Evolutionary conservation across 2,797 vertebrate species (phyloP), one percentile per base, ranked within the genome.

Genomic region (Poecilia gillii): DNA sequence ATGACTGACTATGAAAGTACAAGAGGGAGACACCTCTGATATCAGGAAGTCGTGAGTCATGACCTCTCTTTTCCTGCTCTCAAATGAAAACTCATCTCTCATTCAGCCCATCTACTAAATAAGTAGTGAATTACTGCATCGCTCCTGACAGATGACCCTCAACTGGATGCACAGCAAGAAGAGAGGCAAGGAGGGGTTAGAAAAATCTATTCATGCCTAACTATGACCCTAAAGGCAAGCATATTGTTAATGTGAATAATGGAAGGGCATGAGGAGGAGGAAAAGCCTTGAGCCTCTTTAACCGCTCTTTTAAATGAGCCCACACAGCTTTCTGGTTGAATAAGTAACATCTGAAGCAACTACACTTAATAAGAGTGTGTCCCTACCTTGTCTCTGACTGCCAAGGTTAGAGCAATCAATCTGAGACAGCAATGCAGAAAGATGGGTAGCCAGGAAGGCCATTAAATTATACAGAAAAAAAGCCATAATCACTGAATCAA

Each of bases 321-420:
- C 70, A 74, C 76, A 77, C 74, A 72, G 76, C 39, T 72, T 80
- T 82, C 72, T 80, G 72, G 81, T 86, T 81, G 82, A 74, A 86
- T 75, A 75, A 91, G 80, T 75, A 75, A 92, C 88, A 89, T 90
- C 82, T 82, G 81, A 79, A 86, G 84, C 43, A 47, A 72, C 47
- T 51, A 45, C 78, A 86, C 83, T 88, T 91, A 86, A 91, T 86
- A 81, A 88, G 88, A 87, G 46, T 9, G 72, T 73, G 83, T 84
- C 82, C 84, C 85, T 76, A 41, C 74, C 80, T 87, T 41, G n/a
- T 5, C 72, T 75, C 73, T 39, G 72, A 43, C 80, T 80, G 87
- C 85, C 91, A 93, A 91, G 89, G 88, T 91, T 87, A 84, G 20
- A 75, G 78, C 74, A 68, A 91, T 92, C 87, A 85, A 86, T 88